Percentiles rank a stretch among this genome's conserved stretches.
phyloP scores from a whole-genome alignment of 2,113 vertebrate species.

The Erpornis zantholeuca region DNA sequence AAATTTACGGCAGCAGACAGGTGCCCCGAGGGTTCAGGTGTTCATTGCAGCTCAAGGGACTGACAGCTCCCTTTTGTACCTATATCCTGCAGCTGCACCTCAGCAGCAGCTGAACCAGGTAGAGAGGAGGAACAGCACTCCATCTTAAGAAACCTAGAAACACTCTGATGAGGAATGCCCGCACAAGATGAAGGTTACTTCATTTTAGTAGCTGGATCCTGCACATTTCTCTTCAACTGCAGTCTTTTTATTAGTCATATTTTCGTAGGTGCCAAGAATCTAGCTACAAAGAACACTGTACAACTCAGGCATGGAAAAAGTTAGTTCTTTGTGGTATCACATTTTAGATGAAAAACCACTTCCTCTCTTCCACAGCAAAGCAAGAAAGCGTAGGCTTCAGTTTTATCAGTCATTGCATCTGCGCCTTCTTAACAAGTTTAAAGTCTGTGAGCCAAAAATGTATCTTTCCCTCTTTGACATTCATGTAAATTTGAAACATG shows the following conservation, averaged over 20 bases:
- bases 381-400: background rate
- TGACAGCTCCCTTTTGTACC: background rate
- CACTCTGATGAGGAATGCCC: background rate
- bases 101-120: background rate
- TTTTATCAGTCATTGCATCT: slow-evolving; percentile 10
- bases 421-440: background rate
- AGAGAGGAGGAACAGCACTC: background rate
- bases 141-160: background rate
- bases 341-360: slow-evolving; percentile 41
- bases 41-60: background rate
- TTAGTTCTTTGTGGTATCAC: background rate
- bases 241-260: slow-evolving; percentile 27
- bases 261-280: background rate
- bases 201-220: background rate
- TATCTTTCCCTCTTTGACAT: background rate
- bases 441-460: background rate
- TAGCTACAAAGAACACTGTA: background rate
- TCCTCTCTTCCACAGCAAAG: slow-evolving; percentile 31
- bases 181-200: background rate
- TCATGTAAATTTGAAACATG: slow-evolving; percentile 22
- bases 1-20: background rate
- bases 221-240: background rate
- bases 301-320: slow-evolving; percentile 10
- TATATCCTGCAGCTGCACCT: background rate
- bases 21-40: background rate